A percentile compares a stretch with the other conserved stretches of the same genome.
Conservation (phyloP, 2,797 vertebrate species). For the Rachycentron canadum region DNA sequence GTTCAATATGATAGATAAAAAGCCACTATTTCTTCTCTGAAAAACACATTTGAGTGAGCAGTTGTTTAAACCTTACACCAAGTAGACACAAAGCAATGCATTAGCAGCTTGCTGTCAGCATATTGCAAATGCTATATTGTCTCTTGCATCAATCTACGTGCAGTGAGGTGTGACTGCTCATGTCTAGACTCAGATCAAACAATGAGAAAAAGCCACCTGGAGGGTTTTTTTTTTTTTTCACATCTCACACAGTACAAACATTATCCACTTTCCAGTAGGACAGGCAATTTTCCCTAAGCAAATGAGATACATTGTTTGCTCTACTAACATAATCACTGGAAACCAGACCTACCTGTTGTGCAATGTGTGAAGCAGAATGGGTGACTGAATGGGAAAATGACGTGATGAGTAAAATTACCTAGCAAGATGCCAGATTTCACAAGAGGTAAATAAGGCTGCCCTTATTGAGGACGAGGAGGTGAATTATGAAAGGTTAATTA, state of each 20-base stretch:
- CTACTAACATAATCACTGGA: constrained; percentile 31
- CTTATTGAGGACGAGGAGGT: not conserved
- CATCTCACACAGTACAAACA: constrained; percentile 58
- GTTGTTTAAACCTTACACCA: not conserved
- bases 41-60: not conserved
- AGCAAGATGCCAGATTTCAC: not conserved
- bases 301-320: constrained; percentile 64
- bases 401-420: constrained; percentile 4
- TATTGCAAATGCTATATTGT: not conserved
- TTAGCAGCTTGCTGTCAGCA: not conserved
- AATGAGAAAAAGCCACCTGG: constrained; percentile 60
- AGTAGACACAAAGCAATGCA: not conserved
- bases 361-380: constrained; percentile 15
- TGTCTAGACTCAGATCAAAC: constrained; percentile 50
- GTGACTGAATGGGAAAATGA: not conserved
- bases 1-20: not conserved
- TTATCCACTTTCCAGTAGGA: constrained; percentile 48
- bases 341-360: constrained; percentile 53
- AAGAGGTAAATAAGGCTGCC: not conserved
- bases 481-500: constrained; percentile 17
- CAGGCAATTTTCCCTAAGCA: constrained; percentile 50
- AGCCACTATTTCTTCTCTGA: not conserved
- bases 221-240: constrained; percentile 20
- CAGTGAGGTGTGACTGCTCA: constrained; percentile 6
- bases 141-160: not conserved